A percentile compares a stretch with the other conserved stretches of the same genome.
Conservation (phyloP, 2,888 invertebrate genomes). For the Chrysolina americana region DNA sequence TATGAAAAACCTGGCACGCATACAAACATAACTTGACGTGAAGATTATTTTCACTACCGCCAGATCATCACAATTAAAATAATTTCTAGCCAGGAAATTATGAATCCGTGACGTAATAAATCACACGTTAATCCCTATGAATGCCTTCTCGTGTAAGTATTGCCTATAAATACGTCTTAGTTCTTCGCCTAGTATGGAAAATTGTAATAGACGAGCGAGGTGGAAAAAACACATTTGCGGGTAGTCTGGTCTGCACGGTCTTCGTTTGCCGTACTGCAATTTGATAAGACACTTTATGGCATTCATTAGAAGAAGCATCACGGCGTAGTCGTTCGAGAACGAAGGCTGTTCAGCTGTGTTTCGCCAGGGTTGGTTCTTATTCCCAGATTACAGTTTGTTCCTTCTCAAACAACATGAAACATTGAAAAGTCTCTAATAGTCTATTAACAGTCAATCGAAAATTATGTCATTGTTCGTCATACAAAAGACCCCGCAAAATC, state of each 20-base stretch:
- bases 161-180: constrained; percentile 46
- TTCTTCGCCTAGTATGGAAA: constrained; percentile 47
- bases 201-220: constrained; percentile 45
- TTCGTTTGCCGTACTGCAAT: constrained; percentile 52
- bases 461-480: too few species aligned
- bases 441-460: background rate
- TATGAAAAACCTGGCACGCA: constrained; percentile 16
- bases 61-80: constrained; percentile 42
- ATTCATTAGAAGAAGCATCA: constrained; percentile 62
- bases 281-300: constrained; percentile 61
- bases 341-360: constrained; percentile 61
- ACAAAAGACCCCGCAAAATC: too few species aligned
- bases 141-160: constrained; percentile 35
- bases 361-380: constrained; percentile 35
- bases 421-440: background rate
- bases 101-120: constrained; percentile 45
- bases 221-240: constrained; percentile 49
- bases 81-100: constrained; percentile 40
- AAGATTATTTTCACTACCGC: constrained; percentile 28
- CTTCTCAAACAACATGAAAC: background rate
- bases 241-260: constrained; percentile 44
- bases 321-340: constrained; percentile 56
- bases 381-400: background rate
- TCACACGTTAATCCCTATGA: constrained; percentile 44
- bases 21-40: background rate